Evolutionary conservation across 1,140 invertebrate genomes (phyloP).

Genomic region (Papilio polyxenes): DNA sequence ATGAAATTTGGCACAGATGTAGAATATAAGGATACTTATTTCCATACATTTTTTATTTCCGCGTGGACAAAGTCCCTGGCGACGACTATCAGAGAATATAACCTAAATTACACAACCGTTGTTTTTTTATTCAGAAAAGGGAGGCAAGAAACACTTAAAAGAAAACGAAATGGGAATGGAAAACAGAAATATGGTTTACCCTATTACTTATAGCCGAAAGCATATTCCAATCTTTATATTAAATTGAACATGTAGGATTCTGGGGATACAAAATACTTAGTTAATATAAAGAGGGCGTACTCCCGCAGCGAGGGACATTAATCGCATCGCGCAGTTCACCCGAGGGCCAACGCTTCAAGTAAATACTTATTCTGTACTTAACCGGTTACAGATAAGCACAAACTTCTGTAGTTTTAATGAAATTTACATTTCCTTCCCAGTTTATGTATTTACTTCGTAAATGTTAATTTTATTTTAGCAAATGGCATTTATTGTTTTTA

Average conservation of each 20-base stretch:
- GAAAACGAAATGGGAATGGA: not conserved
- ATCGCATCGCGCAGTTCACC: conserved; percentile 10
- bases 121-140: not conserved
- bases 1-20: too few species aligned
- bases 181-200: not conserved
- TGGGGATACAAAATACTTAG: not conserved
- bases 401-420: conserved; percentile 5
- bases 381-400: not conserved
- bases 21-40: too few species aligned
- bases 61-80: too few species aligned
- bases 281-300: not conserved
- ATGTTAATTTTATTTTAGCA: not conserved
- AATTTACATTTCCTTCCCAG: not conserved
- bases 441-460: not conserved
- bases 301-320: conserved; percentile 15
- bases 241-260: not conserved
- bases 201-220: not conserved
- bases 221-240: not conserved
- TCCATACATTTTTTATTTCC: too few species aligned
- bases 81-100: too few species aligned
- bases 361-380: conserved; percentile 15
- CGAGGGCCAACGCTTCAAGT: not conserved
- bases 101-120: too few species aligned
- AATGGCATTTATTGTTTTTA: too few species aligned
- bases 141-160: not conserved